Evolutionary conservation across 2,113 vertebrate genomes (phyloP).

Genomic region (Todiramphus chloris): DNA sequence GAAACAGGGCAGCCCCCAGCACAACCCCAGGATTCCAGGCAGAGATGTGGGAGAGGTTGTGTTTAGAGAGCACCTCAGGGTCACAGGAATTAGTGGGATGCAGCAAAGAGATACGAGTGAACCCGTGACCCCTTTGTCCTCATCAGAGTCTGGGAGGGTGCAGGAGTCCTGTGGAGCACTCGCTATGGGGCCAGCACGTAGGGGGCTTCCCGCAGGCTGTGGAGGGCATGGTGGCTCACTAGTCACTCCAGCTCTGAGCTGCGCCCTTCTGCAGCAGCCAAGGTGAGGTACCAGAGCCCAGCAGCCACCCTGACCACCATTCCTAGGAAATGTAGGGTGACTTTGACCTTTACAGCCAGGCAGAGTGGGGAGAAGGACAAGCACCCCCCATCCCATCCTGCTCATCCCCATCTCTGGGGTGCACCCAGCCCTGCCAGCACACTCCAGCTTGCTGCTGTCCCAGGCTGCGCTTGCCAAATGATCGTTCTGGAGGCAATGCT

Average conservation of each 20-base stretch:
- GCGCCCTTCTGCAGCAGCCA: background rate
- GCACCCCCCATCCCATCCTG: background rate
- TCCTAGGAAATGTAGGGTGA: background rate
- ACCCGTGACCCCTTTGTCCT: background rate
- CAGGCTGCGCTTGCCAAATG: background rate
- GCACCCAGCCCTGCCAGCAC: background rate
- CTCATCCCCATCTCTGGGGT: background rate
- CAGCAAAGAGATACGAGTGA: background rate
- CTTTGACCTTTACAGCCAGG: background rate
- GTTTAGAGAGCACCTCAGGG: background rate
- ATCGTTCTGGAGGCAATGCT: background rate
- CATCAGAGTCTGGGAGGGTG: background rate
- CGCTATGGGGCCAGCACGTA: background rate
- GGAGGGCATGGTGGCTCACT: background rate
- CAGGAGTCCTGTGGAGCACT: background rate
- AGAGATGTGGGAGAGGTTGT: accelerated
- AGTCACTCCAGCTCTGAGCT: background rate
- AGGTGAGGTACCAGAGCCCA: background rate
- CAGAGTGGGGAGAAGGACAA: background rate
- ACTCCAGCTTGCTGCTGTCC: background rate
- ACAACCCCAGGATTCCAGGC: background rate
- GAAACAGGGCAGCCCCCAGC: background rate
- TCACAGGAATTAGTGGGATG: background rate
- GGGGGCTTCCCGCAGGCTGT: background rate
- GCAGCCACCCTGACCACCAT: background rate